phyloP scores from a whole-genome alignment of 2,797 vertebrate genomes.

The Helarctos malayanus region DNA sequence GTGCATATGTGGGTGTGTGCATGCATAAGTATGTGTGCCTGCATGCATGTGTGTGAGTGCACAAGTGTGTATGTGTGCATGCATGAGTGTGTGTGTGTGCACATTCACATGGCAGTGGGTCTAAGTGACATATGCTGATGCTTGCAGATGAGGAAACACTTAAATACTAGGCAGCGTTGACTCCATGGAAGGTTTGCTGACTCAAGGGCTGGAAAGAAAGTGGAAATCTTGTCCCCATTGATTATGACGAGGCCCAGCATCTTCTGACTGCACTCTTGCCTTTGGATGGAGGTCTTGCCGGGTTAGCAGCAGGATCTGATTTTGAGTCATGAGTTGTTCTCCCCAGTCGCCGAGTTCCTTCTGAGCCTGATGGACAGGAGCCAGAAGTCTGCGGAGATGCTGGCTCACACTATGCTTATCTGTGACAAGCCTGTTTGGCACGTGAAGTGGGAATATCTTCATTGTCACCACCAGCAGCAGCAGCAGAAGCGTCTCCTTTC shows the following conservation, averaged over 20 bases:
- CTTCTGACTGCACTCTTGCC: background rate
- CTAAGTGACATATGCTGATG: background rate
- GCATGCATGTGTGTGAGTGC: too few relatives aligned
- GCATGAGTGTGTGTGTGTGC: background rate
- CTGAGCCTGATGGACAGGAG: slow-evolving; percentile 43
- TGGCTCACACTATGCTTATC: background rate
- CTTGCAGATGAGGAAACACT: too few relatives aligned
- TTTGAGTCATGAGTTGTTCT: slow-evolving; percentile 63
- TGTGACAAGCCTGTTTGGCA: slow-evolving; percentile 52
- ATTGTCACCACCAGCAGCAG: background rate
- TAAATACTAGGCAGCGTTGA: background rate
- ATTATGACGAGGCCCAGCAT: background rate
- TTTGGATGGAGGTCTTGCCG: slow-evolving; percentile 22
- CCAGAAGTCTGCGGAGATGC: slow-evolving; percentile 62
- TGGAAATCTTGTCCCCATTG: background rate
- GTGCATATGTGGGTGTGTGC: background rate
- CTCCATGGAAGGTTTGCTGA: background rate
- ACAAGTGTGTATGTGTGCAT: too few relatives aligned
- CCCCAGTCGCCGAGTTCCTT: background rate
- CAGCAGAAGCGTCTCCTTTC: background rate
- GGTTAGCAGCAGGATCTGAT: slow-evolving; percentile 15
- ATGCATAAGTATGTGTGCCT: too few relatives aligned
- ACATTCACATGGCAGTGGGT: fast-evolving
- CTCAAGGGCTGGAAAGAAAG: background rate
- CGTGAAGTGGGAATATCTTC: background rate